Conservation (phyloP, 2,797 vertebrate species). For the Semotilus atromaculatus region DNA sequence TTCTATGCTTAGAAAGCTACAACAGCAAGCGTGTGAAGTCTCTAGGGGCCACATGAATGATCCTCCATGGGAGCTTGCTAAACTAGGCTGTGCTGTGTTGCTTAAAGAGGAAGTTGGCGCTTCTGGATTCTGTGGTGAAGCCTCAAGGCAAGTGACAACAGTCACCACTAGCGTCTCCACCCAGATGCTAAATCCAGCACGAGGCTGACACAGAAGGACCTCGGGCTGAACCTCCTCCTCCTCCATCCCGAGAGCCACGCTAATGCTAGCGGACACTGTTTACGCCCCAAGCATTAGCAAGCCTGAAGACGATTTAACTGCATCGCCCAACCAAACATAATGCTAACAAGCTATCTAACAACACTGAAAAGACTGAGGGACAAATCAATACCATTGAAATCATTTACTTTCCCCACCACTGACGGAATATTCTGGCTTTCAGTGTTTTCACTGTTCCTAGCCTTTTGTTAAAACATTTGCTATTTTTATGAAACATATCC, state of each 20-base stretch:
- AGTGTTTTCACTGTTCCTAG: background rate
- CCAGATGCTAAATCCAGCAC: slow-evolving; percentile 51
- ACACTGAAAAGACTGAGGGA: background rate
- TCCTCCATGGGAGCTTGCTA: background rate
- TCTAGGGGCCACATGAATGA: slow-evolving; percentile 8
- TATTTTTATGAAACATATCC: background rate
- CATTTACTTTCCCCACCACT: background rate
- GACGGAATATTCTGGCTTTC: background rate
- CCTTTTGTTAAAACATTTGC: background rate
- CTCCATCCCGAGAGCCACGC: slow-evolving; percentile 1
- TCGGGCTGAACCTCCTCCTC: slow-evolving; percentile 4
- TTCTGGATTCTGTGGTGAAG: slow-evolving; percentile 43
- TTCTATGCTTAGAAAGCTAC: background rate
- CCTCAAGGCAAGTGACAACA: slow-evolving; percentile 38
- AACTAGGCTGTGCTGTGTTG: slow-evolving; percentile 12
- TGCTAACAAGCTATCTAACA: background rate
- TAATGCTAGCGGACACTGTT: slow-evolving; percentile 49
- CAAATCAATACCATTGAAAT: background rate
- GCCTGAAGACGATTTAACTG: slow-evolving; percentile 1
- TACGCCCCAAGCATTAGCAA: slow-evolving; percentile 3
- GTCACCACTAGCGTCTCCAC: slow-evolving; percentile 41
- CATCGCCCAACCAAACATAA: slow-evolving; percentile 7
- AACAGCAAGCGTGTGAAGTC: slow-evolving; percentile 5
- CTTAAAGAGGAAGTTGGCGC: slow-evolving; percentile 27
- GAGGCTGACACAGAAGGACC: slow-evolving; percentile 44